A percentile compares a stretch with the other conserved stretches of the same genome.
phyloP scores from a whole-genome alignment of 2,888 invertebrate species.

The Thumatha senex region DNA sequence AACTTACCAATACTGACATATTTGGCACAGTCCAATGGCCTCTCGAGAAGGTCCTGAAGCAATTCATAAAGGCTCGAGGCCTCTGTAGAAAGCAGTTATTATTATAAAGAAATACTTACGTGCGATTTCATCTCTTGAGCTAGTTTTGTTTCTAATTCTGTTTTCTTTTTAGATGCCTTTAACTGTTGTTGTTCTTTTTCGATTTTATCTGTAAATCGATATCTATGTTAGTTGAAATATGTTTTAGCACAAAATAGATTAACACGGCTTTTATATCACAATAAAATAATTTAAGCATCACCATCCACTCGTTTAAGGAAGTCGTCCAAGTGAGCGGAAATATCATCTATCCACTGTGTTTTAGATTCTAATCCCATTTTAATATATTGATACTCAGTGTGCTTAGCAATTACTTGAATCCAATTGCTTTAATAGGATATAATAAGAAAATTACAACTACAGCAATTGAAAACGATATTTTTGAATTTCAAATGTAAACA shows the following conservation, averaged over 20 bases:
- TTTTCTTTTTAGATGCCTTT: slow-evolving; percentile 60
- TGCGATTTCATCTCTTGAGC: slow-evolving; percentile 60
- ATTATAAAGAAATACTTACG: slow-evolving; percentile 44
- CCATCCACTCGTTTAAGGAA: slow-evolving; percentile 56
- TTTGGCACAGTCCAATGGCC: too few relatives aligned
- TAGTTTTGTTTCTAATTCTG: slow-evolving; percentile 58
- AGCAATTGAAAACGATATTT: slow-evolving; percentile 16
- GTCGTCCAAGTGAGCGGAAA: slow-evolving; percentile 47
- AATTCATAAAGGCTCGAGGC: too few relatives aligned
- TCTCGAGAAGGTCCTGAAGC: too few relatives aligned
- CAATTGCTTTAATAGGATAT: not conserved
- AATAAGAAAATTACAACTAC: not conserved
- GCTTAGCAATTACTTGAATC: not conserved
- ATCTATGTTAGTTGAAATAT: not conserved
- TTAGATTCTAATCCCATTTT: slow-evolving; percentile 43
- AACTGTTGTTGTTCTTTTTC: slow-evolving; percentile 56
- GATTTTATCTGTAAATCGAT: slow-evolving; percentile 55
- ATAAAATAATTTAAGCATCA: slow-evolving; percentile 22
- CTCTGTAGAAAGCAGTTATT: too few relatives aligned
- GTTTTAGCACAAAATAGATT: not conserved
- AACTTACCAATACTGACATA: too few relatives aligned
- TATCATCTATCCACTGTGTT: slow-evolving; percentile 41
- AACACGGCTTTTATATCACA: too few relatives aligned
- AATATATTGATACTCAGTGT: not conserved
- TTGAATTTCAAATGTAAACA: slow-evolving; percentile 27